Evolutionary conservation across 2,113 vertebrate genomes (phyloP), one percentile per base, ranked within the genome.

Genomic region (Cariama cristata): DNA sequence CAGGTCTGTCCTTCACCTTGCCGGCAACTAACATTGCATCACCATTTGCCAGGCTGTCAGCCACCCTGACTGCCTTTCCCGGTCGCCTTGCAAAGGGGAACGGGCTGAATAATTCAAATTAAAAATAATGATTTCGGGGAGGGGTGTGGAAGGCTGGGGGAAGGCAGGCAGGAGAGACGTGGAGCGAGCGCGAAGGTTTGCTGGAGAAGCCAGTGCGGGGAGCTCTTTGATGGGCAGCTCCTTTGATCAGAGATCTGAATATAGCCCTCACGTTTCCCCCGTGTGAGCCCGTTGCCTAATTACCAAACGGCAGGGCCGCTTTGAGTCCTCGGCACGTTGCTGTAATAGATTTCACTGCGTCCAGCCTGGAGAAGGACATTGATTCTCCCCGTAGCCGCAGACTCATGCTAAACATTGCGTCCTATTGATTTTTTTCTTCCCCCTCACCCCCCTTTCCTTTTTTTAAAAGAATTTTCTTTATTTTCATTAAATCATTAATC

Each of bases 401-500:
- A 24, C 81, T 92, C 83, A 60, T 86, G 94, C 91, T 95, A 93
- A 96, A 93, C 82, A 93, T 96, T 88, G 93, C 47, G 3, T 88
- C 77, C 59, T 80, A 97, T 97, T 9, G 94, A 97, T 97, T 95
- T 88, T 74, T 84, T 42, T 19, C 4, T 6, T 4, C 2, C 6
- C 2, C 8, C 2, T 8, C 38, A 38, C 6, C 9, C 18, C 7
- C 8, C 4, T 84, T 55, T 1, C 0, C 9, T 26, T 35, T 14
- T 26, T 23, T 14, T 5, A 45, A 56, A 90, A 93, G 44, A 94
- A 74, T 96, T 86, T 97, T 94, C 95, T 97, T 96, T 97, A 94
- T 95, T 97, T 96, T 96, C 97, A 96, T 97, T 94, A 96, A 98
- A 97, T 98, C 96, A 96, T 98, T 98, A 97, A 96, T 97, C 95